phyloP scores from a whole-genome alignment of 1,140 invertebrate genomes.

The Anagrus nilaparvatae region DNA sequence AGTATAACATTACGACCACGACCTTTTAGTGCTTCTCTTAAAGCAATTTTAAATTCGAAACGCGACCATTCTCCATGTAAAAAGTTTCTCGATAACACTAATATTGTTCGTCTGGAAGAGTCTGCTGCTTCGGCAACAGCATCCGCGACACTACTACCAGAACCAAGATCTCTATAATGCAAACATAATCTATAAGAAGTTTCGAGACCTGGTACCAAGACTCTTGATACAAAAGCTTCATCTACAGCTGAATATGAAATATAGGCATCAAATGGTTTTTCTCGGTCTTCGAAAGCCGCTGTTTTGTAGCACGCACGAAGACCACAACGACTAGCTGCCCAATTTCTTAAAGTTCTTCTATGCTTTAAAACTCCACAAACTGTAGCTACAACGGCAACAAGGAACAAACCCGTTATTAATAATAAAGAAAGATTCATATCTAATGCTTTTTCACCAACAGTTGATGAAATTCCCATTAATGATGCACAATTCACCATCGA shows the following conservation, averaged over 20 bases:
- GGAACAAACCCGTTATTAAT: constrained; percentile 61
- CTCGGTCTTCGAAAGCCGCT: constrained; percentile 66
- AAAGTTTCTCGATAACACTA: constrained; percentile 87
- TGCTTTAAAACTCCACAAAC: constrained; percentile 70
- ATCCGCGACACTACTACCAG: constrained; percentile 68
- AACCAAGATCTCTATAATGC: constrained; percentile 77
- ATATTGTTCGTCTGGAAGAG: constrained; percentile 77
- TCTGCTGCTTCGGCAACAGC: constrained; percentile 86
- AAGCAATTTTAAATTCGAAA: constrained; percentile 84
- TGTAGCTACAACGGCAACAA: constrained; percentile 59
- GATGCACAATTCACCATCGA: constrained; percentile 48
- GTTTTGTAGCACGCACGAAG: constrained; percentile 73
- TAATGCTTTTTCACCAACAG: constrained; percentile 58
- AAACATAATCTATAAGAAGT: constrained; percentile 69
- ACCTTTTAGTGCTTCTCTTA: constrained; percentile 83
- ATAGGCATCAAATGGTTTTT: constrained; percentile 82
- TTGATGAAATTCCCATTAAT: constrained; percentile 37
- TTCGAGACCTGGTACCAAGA: constrained; percentile 73
- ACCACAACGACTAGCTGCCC: constrained; percentile 79
- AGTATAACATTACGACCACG: constrained; percentile 72
- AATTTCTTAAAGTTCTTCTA: constrained; percentile 71
- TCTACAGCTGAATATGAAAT: constrained; percentile 86
- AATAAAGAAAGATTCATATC: constrained; percentile 70
- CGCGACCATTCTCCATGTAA: constrained; percentile 88
- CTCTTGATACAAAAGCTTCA: constrained; percentile 77